Evolutionary conservation across 1,140 invertebrate genomes (phyloP).

Genomic region (Brachionus calyciflorus): DNA sequence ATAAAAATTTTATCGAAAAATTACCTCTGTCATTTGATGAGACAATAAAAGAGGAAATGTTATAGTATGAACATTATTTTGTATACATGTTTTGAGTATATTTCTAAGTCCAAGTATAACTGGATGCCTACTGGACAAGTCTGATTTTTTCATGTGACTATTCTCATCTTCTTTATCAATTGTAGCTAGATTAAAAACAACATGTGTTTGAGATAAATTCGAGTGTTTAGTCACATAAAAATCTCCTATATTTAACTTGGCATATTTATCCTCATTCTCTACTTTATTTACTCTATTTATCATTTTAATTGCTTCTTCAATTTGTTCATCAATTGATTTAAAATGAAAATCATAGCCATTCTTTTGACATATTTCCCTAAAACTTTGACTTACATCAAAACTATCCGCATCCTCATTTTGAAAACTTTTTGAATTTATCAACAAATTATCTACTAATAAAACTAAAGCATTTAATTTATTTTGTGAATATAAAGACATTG

Average conservation of each 20-base stretch:
- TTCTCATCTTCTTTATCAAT: constrained; percentile 52
- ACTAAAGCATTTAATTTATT: constrained; percentile 82
- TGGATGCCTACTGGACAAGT: constrained; percentile 91
- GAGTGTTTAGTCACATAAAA: constrained; percentile 91
- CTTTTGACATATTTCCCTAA: constrained; percentile 31
- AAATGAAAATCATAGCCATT: constrained; percentile 77
- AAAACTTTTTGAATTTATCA: constrained; percentile 71
- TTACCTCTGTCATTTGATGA: constrained; percentile 83
- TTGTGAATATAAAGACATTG: constrained; percentile 81
- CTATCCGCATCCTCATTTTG: not conserved
- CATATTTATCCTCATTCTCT: constrained; percentile 14
- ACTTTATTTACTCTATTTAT: not conserved
- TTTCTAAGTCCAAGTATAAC: constrained; percentile 90
- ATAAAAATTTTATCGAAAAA: not conserved
- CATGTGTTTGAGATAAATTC: constrained; percentile 85
- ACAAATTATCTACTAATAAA: constrained; percentile 74
- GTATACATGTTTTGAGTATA: constrained; percentile 86
- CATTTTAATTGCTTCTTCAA: constrained; percentile 62
- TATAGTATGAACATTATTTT: constrained; percentile 85
- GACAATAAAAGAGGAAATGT: constrained; percentile 85
- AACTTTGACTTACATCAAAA: not conserved
- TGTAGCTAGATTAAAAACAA: constrained; percentile 86
- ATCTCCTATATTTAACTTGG: constrained; percentile 72
- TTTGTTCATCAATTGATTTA: constrained; percentile 76
- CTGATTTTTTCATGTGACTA: constrained; percentile 68